Evolutionary conservation across 2,797 vertebrate genomes (phyloP).

Genomic region (Xyrichtys novacula): DNA sequence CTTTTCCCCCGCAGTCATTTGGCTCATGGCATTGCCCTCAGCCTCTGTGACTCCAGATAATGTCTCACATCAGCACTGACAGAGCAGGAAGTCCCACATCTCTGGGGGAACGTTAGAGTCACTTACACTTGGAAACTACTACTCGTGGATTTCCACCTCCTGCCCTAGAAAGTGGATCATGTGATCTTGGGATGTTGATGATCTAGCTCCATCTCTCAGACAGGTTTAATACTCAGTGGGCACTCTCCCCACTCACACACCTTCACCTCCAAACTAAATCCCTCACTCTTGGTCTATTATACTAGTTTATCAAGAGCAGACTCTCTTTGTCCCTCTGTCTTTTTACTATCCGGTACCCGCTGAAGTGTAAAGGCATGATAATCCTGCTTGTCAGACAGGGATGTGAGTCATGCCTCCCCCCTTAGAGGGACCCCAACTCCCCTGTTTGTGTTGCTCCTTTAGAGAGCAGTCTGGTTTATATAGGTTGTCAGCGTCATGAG

Average conservation of each 20-base stretch:
- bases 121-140: conserved; percentile 18
- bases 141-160: conserved; percentile 5
- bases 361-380: conserved; percentile 77
- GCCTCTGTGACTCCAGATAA: conserved; percentile 46
- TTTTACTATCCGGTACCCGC: conserved; percentile 36
- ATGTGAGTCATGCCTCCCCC: conserved; percentile 60
- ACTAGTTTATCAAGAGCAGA: conserved; percentile 45
- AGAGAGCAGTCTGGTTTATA: conserved; percentile 28
- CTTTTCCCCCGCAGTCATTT: conserved; percentile 10
- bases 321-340: conserved; percentile 41
- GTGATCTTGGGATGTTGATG: conserved; percentile 19
- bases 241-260: conserved; percentile 5
- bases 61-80: conserved; percentile 56
- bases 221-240: conserved; percentile 11
- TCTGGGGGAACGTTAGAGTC: conserved; percentile 38
- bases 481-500: conserved; percentile 38
- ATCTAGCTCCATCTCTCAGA: conserved; percentile 6
- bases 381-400: conserved; percentile 61
- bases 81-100: conserved; percentile 57
- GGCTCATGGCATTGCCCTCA: background rate
- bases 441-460: conserved; percentile 58
- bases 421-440: conserved; percentile 31
- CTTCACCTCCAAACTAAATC: conserved; percentile 11
- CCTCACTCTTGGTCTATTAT: conserved; percentile 21
- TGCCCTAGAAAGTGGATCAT: conserved; percentile 20